Evolutionary conservation across 2,113 vertebrate genomes (phyloP).

Genomic region (Nibea albiflora): DNA sequence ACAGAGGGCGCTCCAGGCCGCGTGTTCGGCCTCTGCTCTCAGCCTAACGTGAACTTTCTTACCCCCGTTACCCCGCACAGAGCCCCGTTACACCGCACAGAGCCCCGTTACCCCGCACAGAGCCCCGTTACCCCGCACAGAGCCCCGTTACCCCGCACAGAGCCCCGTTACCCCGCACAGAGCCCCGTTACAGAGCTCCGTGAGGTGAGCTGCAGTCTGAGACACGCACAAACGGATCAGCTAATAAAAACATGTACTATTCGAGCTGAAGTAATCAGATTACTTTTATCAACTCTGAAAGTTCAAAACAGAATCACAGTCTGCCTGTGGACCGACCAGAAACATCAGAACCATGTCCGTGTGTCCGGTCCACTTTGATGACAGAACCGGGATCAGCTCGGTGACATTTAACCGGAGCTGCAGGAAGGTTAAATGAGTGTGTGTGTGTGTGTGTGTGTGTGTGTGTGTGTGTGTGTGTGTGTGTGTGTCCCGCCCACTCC

Average conservation of each 20-base stretch:
- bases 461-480: conserved; percentile 43
- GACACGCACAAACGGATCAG: too few species aligned
- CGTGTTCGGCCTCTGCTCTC: neutral
- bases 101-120: too few species aligned
- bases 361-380: neutral
- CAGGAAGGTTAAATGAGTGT: neutral
- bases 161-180: too few species aligned
- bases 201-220: too few species aligned
- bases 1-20: conserved; percentile 63
- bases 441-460: conserved; percentile 8
- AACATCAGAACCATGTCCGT: neutral
- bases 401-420: neutral
- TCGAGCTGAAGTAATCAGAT: too few species aligned
- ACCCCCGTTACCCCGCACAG: neutral
- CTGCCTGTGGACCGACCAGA: neutral
- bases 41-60: conserved; percentile 24
- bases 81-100: too few species aligned
- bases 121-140: neutral
- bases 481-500: conserved; percentile 35
- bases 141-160: neutral
- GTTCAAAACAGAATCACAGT: too few species aligned
- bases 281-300: too few species aligned
- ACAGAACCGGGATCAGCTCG: neutral
- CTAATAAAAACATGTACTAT: too few species aligned
- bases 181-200: too few species aligned